Evolutionary conservation across 2,888 invertebrate genomes (phyloP).

Genomic region (Rhorus exstirpatorius): DNA sequence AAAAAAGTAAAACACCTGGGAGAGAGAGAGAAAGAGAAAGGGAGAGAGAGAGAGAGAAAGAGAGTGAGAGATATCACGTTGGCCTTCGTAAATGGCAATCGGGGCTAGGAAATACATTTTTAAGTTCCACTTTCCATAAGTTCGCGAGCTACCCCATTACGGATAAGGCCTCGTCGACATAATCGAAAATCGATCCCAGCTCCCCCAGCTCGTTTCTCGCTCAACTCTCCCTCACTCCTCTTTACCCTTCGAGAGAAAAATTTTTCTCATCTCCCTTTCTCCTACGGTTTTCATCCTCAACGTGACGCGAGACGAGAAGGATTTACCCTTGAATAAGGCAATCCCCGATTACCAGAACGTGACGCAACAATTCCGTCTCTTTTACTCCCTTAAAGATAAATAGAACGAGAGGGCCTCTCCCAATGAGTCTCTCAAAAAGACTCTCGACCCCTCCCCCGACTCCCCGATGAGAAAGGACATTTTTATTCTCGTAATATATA

Average conservation of each 20-base stretch:
- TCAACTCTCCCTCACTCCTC: slow-evolving; percentile 44
- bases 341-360: slow-evolving; percentile 71
- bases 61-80: slow-evolving; percentile 45
- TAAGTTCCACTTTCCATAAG: slow-evolving; percentile 76
- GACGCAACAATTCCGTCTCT: slow-evolving; percentile 73
- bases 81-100: slow-evolving; percentile 74
- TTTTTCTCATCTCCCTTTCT: slow-evolving; percentile 51
- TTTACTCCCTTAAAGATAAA: slow-evolving; percentile 55
- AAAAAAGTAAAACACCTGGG: slow-evolving; percentile 4
- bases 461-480: slow-evolving; percentile 19
- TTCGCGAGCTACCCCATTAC: slow-evolving; percentile 73
- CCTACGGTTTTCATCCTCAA: slow-evolving; percentile 63
- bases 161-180: slow-evolving; percentile 75
- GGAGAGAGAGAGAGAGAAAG: slow-evolving; percentile 45
- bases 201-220: slow-evolving; percentile 58
- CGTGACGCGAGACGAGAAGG: slow-evolving; percentile 74
- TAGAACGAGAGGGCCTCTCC: neutral
- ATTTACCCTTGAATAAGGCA: slow-evolving; percentile 76
- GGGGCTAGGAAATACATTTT: slow-evolving; percentile 75
- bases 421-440: slow-evolving; percentile 11
- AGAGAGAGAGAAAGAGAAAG: slow-evolving; percentile 36
- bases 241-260: slow-evolving; percentile 38
- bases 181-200: slow-evolving; percentile 79
- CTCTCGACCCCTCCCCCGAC: too few species aligned
- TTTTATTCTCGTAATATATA: slow-evolving; percentile 3